These are phyloP conservation scores for Arvicola amphibius DNA, from an alignment of 2,797 vertebrate genomes.

Conservation along the genomic window DNA sequence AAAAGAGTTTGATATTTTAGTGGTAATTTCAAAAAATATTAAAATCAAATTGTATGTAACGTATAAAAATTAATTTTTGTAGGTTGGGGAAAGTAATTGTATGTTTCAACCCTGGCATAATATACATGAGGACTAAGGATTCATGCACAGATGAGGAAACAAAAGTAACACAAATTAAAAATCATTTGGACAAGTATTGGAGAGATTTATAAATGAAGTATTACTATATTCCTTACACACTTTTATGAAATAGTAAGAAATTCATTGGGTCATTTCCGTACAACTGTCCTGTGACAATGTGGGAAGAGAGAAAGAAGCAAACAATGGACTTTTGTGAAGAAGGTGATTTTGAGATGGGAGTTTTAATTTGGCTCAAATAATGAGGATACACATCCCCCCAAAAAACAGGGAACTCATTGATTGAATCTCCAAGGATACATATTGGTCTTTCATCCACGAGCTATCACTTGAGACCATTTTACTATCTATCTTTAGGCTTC, in stretches of 20 bases:
- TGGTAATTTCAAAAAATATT: background rate
- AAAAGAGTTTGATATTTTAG: background rate
- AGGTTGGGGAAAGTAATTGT: accelerated
- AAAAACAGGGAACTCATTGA: too few species aligned
- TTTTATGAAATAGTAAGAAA: background rate
- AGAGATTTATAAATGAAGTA: background rate
- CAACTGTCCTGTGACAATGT: background rate
- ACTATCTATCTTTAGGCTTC: background rate
- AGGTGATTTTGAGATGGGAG: background rate
- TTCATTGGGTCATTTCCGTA: background rate
- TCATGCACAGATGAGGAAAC: background rate
- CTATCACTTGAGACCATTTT: background rate
- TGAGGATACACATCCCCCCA: too few species aligned
- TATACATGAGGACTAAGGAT: too few species aligned
- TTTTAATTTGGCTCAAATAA: too few species aligned
- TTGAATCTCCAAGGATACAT: too few species aligned
- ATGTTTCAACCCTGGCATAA: background rate
- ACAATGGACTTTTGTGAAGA: background rate
- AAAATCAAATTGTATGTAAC: background rate
- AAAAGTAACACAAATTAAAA: background rate
- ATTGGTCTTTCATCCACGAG: too few species aligned
- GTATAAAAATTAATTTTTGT: background rate
- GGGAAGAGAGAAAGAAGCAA: background rate
- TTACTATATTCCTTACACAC: background rate
- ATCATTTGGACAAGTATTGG: background rate